Conservation (phyloP, 2,888 invertebrate species). For the Hybos culiciformis region DNA sequence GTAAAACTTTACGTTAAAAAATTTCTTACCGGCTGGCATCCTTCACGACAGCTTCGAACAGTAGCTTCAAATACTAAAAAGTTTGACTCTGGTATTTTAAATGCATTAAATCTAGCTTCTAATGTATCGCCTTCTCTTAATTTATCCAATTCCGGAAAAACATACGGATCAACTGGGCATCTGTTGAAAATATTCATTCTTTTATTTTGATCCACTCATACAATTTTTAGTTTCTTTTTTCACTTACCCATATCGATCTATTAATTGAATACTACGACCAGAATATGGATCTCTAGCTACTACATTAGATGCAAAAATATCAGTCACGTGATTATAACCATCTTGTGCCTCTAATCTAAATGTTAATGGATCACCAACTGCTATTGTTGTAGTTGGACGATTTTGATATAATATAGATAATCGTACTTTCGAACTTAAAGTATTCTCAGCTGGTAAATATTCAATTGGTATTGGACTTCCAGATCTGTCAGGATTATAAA, state of each 20-base stretch:
- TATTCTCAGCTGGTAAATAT: slow-evolving; percentile 82
- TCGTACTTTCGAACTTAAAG: slow-evolving; percentile 75
- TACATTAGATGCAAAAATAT: slow-evolving; percentile 87
- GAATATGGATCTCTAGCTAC: slow-evolving; percentile 87
- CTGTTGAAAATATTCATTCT: slow-evolving; percentile 37
- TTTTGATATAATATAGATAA: slow-evolving; percentile 76
- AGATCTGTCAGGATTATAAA: slow-evolving; percentile 50
- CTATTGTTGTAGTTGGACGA: slow-evolving; percentile 81
- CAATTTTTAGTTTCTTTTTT: background rate
- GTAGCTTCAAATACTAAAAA: slow-evolving; percentile 88
- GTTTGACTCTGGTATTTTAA: slow-evolving; percentile 88
- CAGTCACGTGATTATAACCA: slow-evolving; percentile 74
- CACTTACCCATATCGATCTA: slow-evolving; percentile 73
- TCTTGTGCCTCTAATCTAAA: slow-evolving; percentile 81
- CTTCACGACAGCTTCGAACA: slow-evolving; percentile 75
- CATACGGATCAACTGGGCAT: slow-evolving; percentile 81
- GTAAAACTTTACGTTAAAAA: background rate
- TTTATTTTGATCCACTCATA: background rate
- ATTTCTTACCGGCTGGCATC: slow-evolving; percentile 60
- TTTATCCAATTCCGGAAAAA: slow-evolving; percentile 80
- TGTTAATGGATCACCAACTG: slow-evolving; percentile 82
- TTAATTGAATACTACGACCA: slow-evolving; percentile 75
- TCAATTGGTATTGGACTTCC: slow-evolving; percentile 88
- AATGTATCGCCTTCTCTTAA: slow-evolving; percentile 73
- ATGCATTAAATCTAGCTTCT: slow-evolving; percentile 85